Evolutionary conservation across 2,113 vertebrate species (phyloP).

Genomic region (Dasyornis broadbenti): DNA sequence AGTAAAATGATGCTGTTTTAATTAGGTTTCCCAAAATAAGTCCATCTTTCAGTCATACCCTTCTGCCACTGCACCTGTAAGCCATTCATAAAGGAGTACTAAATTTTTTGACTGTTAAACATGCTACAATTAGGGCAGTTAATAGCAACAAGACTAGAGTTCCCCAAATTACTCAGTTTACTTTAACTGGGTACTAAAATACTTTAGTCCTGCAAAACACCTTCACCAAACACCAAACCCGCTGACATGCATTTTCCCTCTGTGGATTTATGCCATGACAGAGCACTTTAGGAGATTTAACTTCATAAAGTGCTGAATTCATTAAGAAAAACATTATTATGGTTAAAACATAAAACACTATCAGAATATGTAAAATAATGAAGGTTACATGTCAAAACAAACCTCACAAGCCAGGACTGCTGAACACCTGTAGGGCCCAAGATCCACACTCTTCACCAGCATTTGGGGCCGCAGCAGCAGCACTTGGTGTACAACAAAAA

Average conservation of each 20-base stretch:
- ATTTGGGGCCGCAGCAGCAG: rapidly evolving
- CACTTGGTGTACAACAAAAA: not conserved
- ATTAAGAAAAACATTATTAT: not conserved
- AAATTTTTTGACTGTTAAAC: not conserved
- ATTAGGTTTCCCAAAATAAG: conserved; percentile 33
- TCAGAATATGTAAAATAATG: not conserved
- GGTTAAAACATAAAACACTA: not conserved
- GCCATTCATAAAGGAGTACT: not conserved
- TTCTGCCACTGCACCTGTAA: not conserved
- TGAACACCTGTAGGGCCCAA: rapidly evolving
- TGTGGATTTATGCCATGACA: not conserved
- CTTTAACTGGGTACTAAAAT: not conserved
- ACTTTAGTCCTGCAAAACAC: not conserved
- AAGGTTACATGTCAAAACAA: not conserved
- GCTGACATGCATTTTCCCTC: rapidly evolving
- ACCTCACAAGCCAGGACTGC: not conserved
- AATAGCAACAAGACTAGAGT: not conserved
- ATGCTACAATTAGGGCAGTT: not conserved
- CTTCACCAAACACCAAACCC: not conserved
- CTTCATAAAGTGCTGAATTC: not conserved
- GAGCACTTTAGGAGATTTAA: not conserved
- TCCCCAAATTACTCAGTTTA: not conserved
- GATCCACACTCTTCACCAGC: not conserved
- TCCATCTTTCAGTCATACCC: not conserved
- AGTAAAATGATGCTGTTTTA: not conserved